phyloP scores from a whole-genome alignment of 2,113 vertebrate genomes.

The Passer domesticus region DNA sequence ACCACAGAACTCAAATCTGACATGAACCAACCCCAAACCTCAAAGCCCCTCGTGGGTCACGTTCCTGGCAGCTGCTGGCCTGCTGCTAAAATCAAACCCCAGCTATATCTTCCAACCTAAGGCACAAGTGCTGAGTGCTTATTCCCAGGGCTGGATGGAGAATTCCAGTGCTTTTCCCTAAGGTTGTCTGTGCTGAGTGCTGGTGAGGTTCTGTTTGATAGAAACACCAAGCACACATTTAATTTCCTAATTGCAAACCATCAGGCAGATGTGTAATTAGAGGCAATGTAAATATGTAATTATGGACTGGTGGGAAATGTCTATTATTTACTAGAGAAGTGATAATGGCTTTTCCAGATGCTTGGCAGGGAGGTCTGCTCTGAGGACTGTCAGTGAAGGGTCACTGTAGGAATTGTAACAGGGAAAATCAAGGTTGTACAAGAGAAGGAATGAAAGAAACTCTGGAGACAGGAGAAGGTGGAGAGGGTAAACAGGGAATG shows the following conservation, averaged over 20 bases:
- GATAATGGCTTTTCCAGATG: conserved; percentile 52
- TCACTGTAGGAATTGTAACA: neutral
- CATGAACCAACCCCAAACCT: neutral
- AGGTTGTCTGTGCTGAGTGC: neutral
- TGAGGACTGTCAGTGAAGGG: neutral
- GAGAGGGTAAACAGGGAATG: neutral
- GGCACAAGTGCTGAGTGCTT: neutral
- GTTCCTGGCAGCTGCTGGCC: neutral
- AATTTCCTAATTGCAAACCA: conserved; percentile 57
- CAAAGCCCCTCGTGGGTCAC: neutral
- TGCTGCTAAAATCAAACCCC: neutral
- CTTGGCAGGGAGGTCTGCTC: conserved; percentile 32
- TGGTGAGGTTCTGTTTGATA: neutral
- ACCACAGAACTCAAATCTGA: neutral
- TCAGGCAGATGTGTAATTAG: conserved; percentile 64
- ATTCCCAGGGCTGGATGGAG: neutral
- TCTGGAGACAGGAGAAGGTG: neutral
- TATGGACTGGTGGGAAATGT: conserved; percentile 48
- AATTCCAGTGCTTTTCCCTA: neutral
- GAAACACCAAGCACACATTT: neutral
- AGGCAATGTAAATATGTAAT: conserved; percentile 66
- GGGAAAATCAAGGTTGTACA: neutral
- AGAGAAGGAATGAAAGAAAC: neutral
- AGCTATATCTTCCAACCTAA: too few species aligned
- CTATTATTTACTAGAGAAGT: conserved; percentile 53